Percentiles rank a stretch among this genome's conserved stretches.
Conservation (phyloP, 2,113 vertebrate species). For the Eretmochelys imbricata region DNA sequence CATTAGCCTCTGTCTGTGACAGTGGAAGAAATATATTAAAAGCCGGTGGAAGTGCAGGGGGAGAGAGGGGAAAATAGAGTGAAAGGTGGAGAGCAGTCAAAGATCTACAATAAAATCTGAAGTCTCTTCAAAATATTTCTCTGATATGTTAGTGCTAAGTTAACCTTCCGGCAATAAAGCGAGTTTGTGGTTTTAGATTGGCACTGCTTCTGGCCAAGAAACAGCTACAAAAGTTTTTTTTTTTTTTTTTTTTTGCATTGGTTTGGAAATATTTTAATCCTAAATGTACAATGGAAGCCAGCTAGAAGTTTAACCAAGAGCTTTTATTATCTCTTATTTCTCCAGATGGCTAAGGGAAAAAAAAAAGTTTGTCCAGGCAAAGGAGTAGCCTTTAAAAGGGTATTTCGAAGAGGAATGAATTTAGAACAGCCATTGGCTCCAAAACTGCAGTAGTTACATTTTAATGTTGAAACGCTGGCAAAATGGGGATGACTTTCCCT, state of each 20-base stretch:
- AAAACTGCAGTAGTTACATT: not conserved
- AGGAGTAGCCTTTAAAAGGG: not conserved
- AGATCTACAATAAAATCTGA: constrained; percentile 79
- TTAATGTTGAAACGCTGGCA: not conserved
- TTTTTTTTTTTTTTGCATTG: too few species aligned
- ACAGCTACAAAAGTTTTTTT: not conserved
- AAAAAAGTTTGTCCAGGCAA: not conserved
- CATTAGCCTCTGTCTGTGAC: constrained; percentile 98
- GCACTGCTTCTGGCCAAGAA: not conserved
- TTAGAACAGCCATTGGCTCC: not conserved
- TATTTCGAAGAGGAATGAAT: not conserved
- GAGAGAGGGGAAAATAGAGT: constrained; percentile 42
- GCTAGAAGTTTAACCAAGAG: not conserved
- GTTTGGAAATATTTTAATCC: not conserved
- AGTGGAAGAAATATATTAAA: constrained; percentile 91
- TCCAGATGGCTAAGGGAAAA: not conserved
- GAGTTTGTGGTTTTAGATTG: not conserved
- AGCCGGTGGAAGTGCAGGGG: constrained; percentile 73
- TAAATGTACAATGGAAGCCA: not conserved
- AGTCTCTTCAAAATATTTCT: constrained; percentile 80
- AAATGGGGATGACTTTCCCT: constrained; percentile 6
- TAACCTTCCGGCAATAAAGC: constrained; percentile 80
- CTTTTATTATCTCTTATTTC: not conserved
- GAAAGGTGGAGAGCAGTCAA: constrained; percentile 82
- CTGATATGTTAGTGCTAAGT: constrained; percentile 84